These are phyloP conservation scores for Pristionchus pacificus DNA, from an alignment of 1,140 invertebrate species.

Conservation along the genomic window DNA sequence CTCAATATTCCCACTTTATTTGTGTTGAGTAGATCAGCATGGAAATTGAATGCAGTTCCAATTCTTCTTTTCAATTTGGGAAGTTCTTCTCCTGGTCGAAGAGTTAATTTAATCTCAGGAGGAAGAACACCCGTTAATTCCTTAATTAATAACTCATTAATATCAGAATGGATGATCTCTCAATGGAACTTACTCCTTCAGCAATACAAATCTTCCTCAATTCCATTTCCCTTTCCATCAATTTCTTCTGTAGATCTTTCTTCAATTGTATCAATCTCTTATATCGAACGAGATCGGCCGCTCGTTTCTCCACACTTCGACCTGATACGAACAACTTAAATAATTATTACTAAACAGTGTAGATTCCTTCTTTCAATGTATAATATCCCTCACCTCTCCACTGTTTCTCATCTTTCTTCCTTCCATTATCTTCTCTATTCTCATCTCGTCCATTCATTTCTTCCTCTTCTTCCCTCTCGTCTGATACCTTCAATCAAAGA, in stretches of 20 bases:
- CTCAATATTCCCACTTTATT: no score
- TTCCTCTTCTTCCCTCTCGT: not conserved
- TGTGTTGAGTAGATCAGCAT: no score
- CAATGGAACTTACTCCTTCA: not conserved
- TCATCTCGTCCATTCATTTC: not conserved
- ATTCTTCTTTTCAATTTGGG: not conserved
- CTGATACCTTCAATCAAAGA: no score
- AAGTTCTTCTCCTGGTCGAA: not conserved
- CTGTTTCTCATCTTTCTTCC: not conserved
- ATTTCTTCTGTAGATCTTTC: no score
- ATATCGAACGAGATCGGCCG: no score
- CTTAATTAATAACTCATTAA: not conserved
- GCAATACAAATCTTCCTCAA: not conserved
- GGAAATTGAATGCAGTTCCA: not conserved
- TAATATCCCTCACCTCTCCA: not conserved
- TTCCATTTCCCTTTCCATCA: not conserved
- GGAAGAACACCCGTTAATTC: not conserved
- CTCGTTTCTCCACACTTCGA: no score
- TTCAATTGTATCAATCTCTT: no score
- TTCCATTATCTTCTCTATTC: not conserved
- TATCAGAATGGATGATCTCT: not conserved
- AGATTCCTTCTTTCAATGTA: no score
- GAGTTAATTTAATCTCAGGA: not conserved
- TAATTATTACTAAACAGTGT: no score
- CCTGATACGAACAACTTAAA: no score